These are phyloP conservation scores for Carassius gibelio DNA, from an alignment of 2,113 vertebrate genomes.

Conservation along the genomic window DNA sequence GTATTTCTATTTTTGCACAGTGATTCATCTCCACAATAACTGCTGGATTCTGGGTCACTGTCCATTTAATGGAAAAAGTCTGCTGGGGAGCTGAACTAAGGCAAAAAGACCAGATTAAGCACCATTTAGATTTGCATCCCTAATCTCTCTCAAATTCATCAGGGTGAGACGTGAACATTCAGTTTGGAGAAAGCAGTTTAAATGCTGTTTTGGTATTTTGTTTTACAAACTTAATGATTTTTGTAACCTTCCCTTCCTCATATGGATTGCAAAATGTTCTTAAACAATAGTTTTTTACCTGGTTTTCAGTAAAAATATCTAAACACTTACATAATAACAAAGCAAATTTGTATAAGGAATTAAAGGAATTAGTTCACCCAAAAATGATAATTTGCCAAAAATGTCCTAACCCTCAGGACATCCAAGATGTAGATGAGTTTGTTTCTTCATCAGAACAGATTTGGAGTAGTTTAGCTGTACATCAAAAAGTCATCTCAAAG, in stretches of 20 bases:
- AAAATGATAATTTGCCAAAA: too few species aligned
- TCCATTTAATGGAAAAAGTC: constrained; percentile 9
- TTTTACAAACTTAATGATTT: background rate
- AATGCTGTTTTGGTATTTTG: background rate
- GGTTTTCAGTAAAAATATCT: background rate
- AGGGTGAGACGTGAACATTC: background rate
- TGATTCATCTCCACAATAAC: constrained; percentile 16
- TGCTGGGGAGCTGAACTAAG: background rate
- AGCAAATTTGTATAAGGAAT: background rate
- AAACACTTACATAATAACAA: background rate
- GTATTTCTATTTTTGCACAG: constrained; percentile 12
- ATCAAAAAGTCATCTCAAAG: background rate
- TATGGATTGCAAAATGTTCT: background rate
- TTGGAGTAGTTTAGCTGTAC: too few species aligned
- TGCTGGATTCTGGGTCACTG: constrained; percentile 25
- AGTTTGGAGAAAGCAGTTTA: background rate
- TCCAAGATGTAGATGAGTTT: too few species aligned
- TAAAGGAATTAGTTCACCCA: too few species aligned
- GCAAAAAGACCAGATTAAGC: background rate
- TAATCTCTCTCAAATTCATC: background rate
- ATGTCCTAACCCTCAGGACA: too few species aligned
- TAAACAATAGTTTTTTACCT: too few species aligned
- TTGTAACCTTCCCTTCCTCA: background rate
- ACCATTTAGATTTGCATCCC: background rate
- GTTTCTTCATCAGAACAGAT: too few species aligned